These are phyloP conservation scores for Xanthostigma xanthostigma DNA, from an alignment of 2,888 invertebrate species.

Conservation along the genomic window DNA sequence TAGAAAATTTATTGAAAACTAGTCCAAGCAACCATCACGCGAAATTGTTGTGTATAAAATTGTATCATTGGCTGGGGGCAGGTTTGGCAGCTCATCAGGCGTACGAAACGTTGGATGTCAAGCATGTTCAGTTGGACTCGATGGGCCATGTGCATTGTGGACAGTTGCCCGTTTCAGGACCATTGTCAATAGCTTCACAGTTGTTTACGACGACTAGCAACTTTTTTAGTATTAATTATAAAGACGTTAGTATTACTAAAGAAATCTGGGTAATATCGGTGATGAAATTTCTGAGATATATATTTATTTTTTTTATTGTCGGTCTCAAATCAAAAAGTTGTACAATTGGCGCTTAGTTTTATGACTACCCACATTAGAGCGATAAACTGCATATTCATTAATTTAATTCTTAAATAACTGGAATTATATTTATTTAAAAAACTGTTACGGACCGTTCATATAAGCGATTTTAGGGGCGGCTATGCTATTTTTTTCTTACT, in stretches of 20 bases:
- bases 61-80: constrained; percentile 67
- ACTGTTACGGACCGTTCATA: no score
- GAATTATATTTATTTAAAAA: no score
- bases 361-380: no score
- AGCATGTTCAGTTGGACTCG: constrained; percentile 87
- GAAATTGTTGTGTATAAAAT: constrained; percentile 66
- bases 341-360: no score
- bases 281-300: not conserved
- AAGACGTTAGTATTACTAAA: constrained; percentile 50
- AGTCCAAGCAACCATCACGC: constrained; percentile 83
- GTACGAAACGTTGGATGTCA: constrained; percentile 71
- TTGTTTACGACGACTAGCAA: constrained; percentile 62
- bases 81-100: constrained; percentile 55
- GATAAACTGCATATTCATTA: no score
- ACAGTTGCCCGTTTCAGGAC: constrained; percentile 55
- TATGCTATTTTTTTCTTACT: no score
- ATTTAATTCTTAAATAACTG: no score
- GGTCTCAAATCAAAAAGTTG: not conserved
- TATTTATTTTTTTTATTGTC: constrained; percentile 3
- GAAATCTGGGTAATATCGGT: not conserved
- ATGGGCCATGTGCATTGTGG: constrained; percentile 73
- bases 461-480: no score
- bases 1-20: constrained; percentile 56
- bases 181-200: constrained; percentile 50
- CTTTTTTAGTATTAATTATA: constrained; percentile 77